Conservation (phyloP, 2,797 vertebrate species). For the Myoxocephalus aenaeus region DNA sequence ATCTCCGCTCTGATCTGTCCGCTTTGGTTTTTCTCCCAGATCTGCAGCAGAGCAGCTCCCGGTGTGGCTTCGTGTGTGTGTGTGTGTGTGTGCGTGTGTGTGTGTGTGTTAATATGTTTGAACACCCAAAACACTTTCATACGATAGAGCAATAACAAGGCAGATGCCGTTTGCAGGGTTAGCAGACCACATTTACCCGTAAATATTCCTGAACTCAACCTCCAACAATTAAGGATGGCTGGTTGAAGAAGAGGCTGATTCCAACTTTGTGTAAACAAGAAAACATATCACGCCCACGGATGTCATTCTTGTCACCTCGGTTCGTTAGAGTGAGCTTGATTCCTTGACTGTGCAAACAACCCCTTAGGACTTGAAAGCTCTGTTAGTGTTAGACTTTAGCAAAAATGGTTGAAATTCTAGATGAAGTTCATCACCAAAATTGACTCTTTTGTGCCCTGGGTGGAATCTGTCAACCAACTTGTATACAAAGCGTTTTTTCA, state of each 20-base stretch:
- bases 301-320: constrained; percentile 38
- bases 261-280: constrained; percentile 31
- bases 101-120: constrained; percentile 54
- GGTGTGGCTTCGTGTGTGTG: constrained; percentile 49
- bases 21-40: constrained; percentile 69
- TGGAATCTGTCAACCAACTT: not conserved
- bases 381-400: constrained; percentile 24
- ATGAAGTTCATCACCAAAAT: constrained; percentile 26
- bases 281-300: constrained; percentile 16
- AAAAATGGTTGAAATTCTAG: not conserved
- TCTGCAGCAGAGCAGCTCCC: constrained; percentile 64
- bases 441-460: not conserved
- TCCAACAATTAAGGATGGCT: constrained; percentile 16
- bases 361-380: constrained; percentile 31
- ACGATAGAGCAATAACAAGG: constrained; percentile 52
- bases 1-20: constrained; percentile 78
- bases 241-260: constrained; percentile 26
- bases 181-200: constrained; percentile 28
- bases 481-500: not conserved
- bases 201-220: constrained; percentile 45
- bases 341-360: constrained; percentile 38
- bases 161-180: constrained; percentile 38
- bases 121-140: constrained; percentile 60
- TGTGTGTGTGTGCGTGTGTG: constrained; percentile 24
- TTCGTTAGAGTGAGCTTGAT: constrained; percentile 50